phyloP scores from a whole-genome alignment of 2,888 invertebrate genomes.

The Scelioninae gen. 1 region DNA sequence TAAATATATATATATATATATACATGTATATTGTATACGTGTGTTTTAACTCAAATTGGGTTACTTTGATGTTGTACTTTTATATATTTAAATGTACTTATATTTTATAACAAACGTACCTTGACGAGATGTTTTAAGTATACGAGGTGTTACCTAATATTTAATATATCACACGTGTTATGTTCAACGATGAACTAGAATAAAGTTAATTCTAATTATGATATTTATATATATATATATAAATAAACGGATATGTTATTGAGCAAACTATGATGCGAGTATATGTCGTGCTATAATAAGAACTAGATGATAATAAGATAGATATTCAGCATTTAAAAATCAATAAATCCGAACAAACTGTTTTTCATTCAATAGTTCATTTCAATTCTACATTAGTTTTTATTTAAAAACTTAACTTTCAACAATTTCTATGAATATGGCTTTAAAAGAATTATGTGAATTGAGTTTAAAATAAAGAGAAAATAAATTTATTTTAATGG shows the following conservation, averaged over 20 bases:
- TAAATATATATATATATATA: background rate
- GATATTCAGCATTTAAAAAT: background rate
- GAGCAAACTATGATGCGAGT: slow-evolving; percentile 5
- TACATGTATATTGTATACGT: slow-evolving; percentile 39
- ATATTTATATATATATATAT: slow-evolving; percentile 41
- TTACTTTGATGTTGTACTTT: slow-evolving; percentile 47
- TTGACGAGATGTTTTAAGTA: slow-evolving; percentile 31
- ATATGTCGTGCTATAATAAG: slow-evolving; percentile 4
- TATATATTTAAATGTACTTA: slow-evolving; percentile 54
- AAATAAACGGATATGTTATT: slow-evolving; percentile 22
- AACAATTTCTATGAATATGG: too few relatives aligned
- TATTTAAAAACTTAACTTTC: background rate
- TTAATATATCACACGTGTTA: slow-evolving; percentile 20
- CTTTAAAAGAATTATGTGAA: too few relatives aligned
- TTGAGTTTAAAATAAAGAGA: too few relatives aligned
- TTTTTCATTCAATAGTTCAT: background rate
- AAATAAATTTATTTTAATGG: too few relatives aligned
- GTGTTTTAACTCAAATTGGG: slow-evolving; percentile 38
- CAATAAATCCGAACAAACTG: too few relatives aligned
- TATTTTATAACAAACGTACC: slow-evolving; percentile 48
- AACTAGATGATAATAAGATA: background rate
- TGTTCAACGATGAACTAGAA: slow-evolving; percentile 34
- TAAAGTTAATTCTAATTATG: slow-evolving; percentile 12
- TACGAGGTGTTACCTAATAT: slow-evolving; percentile 27
- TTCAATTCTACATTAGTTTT: background rate